A percentile compares a stretch with the other conserved stretches of the same genome.
phyloP scores from a whole-genome alignment of 2,113 vertebrate genomes.

The Narcine bancroftii region DNA sequence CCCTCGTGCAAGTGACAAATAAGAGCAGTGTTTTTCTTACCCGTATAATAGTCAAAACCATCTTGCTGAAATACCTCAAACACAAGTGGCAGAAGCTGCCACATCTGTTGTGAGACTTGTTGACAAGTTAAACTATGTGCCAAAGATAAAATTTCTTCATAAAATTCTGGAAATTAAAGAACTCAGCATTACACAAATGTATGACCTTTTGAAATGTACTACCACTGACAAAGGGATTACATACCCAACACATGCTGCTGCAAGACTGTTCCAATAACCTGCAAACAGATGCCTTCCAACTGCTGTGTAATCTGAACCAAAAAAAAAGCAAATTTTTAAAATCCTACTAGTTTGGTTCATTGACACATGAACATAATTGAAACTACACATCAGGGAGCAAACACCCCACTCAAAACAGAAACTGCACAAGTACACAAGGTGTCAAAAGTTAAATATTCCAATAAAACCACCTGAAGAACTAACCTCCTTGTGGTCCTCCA shows the following conservation, averaged over 20 bases:
- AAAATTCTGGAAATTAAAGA: constrained; percentile 72
- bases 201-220: not conserved
- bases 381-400: not conserved
- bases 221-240: constrained; percentile 29
- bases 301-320: constrained; percentile 92
- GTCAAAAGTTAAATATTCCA: not conserved
- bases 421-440: not conserved
- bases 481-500: constrained; percentile 98
- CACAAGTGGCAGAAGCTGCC: constrained; percentile 91
- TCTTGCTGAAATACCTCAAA: constrained; percentile 98
- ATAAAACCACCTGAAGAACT: constrained; percentile 42
- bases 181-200: not conserved
- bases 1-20: not conserved
- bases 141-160: constrained; percentile 95
- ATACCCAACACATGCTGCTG: constrained; percentile 95
- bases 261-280: constrained; percentile 94
- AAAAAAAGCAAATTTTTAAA: constrained; percentile 32
- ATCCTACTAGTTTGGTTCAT: not conserved
- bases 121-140: constrained; percentile 97
- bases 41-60: constrained; percentile 91
- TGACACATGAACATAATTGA: not conserved
- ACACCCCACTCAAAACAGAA: not conserved
- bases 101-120: constrained; percentile 96
- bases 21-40: constrained; percentile 45
- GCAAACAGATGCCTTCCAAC: constrained; percentile 96